Evolutionary conservation across 2,888 invertebrate genomes (phyloP).

Genomic region (Syrista parreyssii): DNA sequence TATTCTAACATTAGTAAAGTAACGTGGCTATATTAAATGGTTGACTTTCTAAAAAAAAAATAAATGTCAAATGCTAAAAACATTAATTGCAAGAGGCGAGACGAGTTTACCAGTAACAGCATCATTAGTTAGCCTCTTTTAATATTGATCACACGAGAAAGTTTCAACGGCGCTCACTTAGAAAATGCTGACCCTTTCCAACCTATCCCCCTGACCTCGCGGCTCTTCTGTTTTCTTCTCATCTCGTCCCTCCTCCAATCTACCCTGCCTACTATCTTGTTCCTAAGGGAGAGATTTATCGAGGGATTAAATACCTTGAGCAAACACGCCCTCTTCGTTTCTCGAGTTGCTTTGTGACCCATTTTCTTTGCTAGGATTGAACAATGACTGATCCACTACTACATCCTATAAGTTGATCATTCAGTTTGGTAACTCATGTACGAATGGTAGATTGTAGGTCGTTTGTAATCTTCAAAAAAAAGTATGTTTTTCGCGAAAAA

Average conservation of each 20-base stretch:
- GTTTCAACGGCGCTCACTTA: slow-evolving; percentile 4
- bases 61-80: background rate
- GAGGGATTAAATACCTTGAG: slow-evolving; percentile 29
- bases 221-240: slow-evolving; percentile 1
- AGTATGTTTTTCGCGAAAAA: background rate
- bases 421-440: background rate
- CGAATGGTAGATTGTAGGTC: background rate
- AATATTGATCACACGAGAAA: slow-evolving; percentile 17
- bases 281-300: slow-evolving; percentile 28
- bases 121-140: slow-evolving; percentile 3
- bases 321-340: slow-evolving; percentile 18
- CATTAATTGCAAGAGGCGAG: background rate
- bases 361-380: background rate
- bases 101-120: background rate
- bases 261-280: slow-evolving; percentile 8
- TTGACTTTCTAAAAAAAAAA: background rate
- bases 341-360: slow-evolving; percentile 1
- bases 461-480: background rate
- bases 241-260: background rate
- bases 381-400: background rate
- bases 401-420: background rate
- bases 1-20: background rate
- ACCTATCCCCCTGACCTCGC: slow-evolving; percentile 3
- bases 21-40: background rate
- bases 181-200: slow-evolving; percentile 6